phyloP scores from a whole-genome alignment of 64 coral and sea anemone genomes.

The Cladopsammia gracilis region DNA sequence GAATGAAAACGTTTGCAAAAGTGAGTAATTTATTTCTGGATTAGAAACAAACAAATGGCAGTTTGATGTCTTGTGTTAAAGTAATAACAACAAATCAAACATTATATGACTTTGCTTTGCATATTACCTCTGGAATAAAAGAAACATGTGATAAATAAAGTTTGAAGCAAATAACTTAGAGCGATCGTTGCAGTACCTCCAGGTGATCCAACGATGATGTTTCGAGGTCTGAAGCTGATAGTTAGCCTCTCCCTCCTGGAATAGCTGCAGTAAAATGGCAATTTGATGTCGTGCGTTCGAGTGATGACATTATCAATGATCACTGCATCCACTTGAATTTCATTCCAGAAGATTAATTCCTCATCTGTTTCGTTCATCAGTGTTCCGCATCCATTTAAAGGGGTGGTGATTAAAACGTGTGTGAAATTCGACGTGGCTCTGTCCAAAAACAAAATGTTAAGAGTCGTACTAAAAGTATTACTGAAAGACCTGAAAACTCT shows the following conservation, averaged over 20 bases:
- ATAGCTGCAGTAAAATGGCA: slow-evolving; percentile 78
- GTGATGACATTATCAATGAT: slow-evolving; percentile 50
- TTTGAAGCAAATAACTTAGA: background rate
- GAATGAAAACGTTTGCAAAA: too few relatives aligned
- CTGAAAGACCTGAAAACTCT: too few relatives aligned
- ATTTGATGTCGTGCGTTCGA: slow-evolving; percentile 50
- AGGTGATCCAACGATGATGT: background rate
- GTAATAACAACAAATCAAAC: too few relatives aligned
- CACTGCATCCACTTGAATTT: slow-evolving; percentile 36
- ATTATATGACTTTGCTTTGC: too few relatives aligned
- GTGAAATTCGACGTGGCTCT: slow-evolving; percentile 47
- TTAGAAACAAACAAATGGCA: too few relatives aligned
- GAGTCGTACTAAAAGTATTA: too few relatives aligned
- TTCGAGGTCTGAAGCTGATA: background rate
- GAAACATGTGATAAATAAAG: too few relatives aligned
- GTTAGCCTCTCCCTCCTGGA: background rate
- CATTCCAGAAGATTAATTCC: slow-evolving; percentile 60
- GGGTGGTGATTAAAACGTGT: slow-evolving; percentile 54
- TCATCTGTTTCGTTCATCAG: slow-evolving; percentile 66
- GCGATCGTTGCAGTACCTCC: background rate
- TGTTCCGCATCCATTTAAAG: slow-evolving; percentile 74
- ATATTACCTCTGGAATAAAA: too few relatives aligned
- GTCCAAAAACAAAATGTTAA: background rate
- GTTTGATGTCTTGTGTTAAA: too few relatives aligned
- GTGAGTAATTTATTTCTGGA: too few relatives aligned